These are phyloP conservation scores for Melanaphis sacchari DNA, from an alignment of 1,140 invertebrate genomes.

Conservation along the genomic window DNA sequence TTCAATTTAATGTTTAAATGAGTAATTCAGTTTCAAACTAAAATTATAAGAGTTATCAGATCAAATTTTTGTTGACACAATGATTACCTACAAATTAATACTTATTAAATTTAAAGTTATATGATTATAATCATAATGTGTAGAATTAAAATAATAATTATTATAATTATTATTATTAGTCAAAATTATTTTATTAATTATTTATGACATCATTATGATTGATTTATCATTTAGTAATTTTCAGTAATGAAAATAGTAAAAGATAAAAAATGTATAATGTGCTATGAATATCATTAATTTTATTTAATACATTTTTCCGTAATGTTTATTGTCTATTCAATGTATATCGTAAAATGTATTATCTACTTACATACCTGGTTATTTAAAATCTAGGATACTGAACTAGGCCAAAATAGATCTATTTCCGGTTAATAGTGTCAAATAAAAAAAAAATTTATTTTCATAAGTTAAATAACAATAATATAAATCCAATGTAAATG, in stretches of 20 bases:
- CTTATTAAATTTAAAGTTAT: background rate
- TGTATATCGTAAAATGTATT: background rate
- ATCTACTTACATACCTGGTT: background rate
- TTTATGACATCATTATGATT: background rate
- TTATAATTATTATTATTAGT: background rate
- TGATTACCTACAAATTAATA: background rate
- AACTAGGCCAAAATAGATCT: background rate
- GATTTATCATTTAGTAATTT: background rate
- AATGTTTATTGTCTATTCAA: background rate
- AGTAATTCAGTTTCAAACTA: background rate
- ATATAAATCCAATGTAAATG: background rate
- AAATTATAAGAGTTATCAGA: background rate
- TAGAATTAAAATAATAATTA: background rate
- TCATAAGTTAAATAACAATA: background rate
- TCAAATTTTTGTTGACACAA: background rate
- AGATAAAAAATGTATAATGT: background rate
- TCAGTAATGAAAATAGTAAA: background rate
- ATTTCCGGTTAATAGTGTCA: background rate
- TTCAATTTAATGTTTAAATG: background rate
- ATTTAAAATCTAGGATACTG: background rate
- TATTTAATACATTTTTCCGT: background rate
- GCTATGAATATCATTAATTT: background rate
- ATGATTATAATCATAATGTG: background rate
- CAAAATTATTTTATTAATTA: background rate
- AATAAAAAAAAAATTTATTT: background rate